These are phyloP conservation scores for Toxonevra muliebris DNA, from an alignment of 2,888 invertebrate species.

Conservation along the genomic window DNA sequence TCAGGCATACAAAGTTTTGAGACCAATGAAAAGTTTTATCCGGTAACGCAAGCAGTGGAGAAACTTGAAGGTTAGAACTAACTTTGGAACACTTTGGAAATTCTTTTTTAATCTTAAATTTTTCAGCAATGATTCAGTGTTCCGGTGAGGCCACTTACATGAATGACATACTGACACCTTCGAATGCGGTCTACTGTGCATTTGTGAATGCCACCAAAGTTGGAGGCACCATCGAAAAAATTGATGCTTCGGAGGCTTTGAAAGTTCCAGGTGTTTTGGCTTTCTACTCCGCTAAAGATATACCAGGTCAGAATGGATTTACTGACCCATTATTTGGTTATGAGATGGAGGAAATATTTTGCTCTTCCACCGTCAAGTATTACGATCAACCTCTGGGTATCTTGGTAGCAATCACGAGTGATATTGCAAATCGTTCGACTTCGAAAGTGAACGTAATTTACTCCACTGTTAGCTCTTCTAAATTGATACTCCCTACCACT, in stretches of 20 bases:
- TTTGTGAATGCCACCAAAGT: slow-evolving; percentile 71
- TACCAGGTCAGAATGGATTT: slow-evolving; percentile 72
- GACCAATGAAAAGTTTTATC: slow-evolving; percentile 75
- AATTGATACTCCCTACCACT: slow-evolving; percentile 40
- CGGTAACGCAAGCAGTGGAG: slow-evolving; percentile 77
- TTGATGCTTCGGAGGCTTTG: slow-evolving; percentile 71
- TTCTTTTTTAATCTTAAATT: neutral
- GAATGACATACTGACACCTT: slow-evolving; percentile 73
- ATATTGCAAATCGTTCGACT: slow-evolving; percentile 69
- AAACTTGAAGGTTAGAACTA: slow-evolving; percentile 71
- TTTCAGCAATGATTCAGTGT: slow-evolving; percentile 71
- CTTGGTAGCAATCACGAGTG: slow-evolving; percentile 72
- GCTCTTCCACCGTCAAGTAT: slow-evolving; percentile 62
- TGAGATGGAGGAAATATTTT: slow-evolving; percentile 64
- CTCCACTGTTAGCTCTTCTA: slow-evolving; percentile 35
- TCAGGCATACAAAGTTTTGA: slow-evolving; percentile 75
- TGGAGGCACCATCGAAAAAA: slow-evolving; percentile 68
- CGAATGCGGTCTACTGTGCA: slow-evolving; percentile 70
- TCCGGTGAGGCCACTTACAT: slow-evolving; percentile 80
- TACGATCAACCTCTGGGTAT: slow-evolving; percentile 79
- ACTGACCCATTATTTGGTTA: slow-evolving; percentile 59
- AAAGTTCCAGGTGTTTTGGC: slow-evolving; percentile 71
- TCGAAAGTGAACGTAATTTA: slow-evolving; percentile 68
- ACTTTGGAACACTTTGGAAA: neutral
- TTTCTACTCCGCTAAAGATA: slow-evolving; percentile 72